Conservation (phyloP, 2,888 invertebrate genomes). For the Aethes cnicana region DNA sequence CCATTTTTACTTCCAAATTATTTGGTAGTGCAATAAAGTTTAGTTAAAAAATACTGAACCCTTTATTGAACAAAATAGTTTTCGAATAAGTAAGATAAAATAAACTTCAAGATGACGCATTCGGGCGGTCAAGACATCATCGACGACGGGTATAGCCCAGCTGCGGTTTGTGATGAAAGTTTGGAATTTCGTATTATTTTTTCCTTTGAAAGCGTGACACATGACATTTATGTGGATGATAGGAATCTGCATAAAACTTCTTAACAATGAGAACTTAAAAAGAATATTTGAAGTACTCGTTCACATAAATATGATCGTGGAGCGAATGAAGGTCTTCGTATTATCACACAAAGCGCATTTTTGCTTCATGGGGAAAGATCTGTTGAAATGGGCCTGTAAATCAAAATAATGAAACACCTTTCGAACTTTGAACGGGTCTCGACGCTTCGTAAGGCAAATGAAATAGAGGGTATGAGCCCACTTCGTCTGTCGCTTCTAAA, state of each 20-base stretch:
- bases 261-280: constrained; percentile 1
- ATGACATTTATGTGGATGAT: constrained; percentile 11
- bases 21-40: too few relatives aligned
- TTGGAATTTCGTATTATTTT: constrained; percentile 23
- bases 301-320: too few relatives aligned
- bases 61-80: too few relatives aligned
- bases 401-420: too few relatives aligned
- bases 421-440: too few relatives aligned
- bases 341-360: background rate
- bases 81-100: too few relatives aligned
- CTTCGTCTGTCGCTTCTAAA: background rate
- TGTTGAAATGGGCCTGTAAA: too few relatives aligned
- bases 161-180: constrained; percentile 18
- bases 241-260: background rate
- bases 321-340: too few relatives aligned
- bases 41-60: too few relatives aligned
- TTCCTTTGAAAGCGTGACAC: constrained; percentile 10
- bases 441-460: background rate
- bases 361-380: background rate
- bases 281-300: background rate
- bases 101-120: constrained; percentile 10
- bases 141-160: constrained; percentile 3
- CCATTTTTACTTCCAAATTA: too few relatives aligned
- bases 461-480: background rate
- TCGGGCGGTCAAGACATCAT: background rate